phyloP scores from a whole-genome alignment of 2,888 invertebrate genomes.

The Crioceris asparagi region DNA sequence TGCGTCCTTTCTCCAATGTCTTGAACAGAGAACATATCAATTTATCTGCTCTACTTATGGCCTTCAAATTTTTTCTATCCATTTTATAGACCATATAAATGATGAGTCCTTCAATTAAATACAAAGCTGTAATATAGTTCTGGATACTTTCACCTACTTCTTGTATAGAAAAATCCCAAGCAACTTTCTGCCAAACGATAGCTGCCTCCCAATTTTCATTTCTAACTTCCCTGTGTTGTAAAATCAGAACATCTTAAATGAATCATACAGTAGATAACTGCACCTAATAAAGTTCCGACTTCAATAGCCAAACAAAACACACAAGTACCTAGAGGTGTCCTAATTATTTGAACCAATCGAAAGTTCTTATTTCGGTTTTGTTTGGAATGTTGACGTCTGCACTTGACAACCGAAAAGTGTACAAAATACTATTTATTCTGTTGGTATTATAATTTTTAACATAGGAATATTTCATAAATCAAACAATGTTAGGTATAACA shows the following conservation, averaged over 20 bases:
- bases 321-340: background rate
- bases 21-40: conserved; percentile 30
- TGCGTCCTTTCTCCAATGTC: conserved; percentile 24
- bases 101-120: conserved; percentile 46
- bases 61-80: conserved; percentile 27
- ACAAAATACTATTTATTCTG: too few species aligned
- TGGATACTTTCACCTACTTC: conserved; percentile 11
- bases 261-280: too few species aligned
- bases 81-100: conserved; percentile 40
- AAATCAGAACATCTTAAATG: background rate
- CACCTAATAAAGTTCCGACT: too few species aligned
- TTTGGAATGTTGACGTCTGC: too few species aligned
- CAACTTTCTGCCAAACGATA: conserved; percentile 43
- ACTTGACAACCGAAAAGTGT: too few species aligned
- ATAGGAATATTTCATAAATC: too few species aligned
- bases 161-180: conserved; percentile 28
- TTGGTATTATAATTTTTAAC: too few species aligned
- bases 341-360: too few species aligned
- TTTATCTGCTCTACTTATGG: conserved; percentile 22
- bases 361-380: too few species aligned
- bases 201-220: conserved; percentile 48
- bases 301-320: too few species aligned
- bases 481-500: too few species aligned
- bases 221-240: conserved; percentile 41
- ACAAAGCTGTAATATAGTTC: conserved; percentile 39